These are phyloP conservation scores for Dipus sagitta DNA, from an alignment of 2,797 vertebrate genomes.

Conservation along the genomic window DNA sequence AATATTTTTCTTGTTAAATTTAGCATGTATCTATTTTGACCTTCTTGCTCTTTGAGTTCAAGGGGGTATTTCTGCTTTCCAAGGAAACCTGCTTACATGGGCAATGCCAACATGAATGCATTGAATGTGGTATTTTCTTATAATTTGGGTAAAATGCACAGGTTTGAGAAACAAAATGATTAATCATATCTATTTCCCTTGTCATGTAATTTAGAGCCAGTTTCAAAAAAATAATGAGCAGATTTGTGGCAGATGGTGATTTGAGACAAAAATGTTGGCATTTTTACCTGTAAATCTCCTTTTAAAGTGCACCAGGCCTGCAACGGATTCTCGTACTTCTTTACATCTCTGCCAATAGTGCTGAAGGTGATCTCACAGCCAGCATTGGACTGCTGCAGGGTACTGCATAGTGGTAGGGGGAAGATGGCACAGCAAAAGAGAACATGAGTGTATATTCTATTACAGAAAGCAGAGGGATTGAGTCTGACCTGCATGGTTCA, in stretches of 20 bases:
- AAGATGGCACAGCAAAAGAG: not conserved
- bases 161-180: slow-evolving; percentile 56
- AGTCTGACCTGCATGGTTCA: not conserved
- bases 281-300: not conserved
- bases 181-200: slow-evolving; percentile 30
- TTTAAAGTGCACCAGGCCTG: not conserved
- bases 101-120: not conserved
- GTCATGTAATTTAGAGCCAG: slow-evolving; percentile 11
- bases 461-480: not conserved
- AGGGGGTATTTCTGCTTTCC: slow-evolving; percentile 24
- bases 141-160: slow-evolving; percentile 18
- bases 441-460: not conserved
- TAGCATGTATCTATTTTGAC: not conserved
- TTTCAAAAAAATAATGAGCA: slow-evolving; percentile 63
- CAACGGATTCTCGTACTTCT: not conserved
- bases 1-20: slow-evolving; percentile 16
- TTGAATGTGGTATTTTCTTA: not conserved
- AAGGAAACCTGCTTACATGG: not conserved
- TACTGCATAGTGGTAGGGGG: fast-evolving
- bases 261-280: slow-evolving; percentile 29
- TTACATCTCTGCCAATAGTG: not conserved
- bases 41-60: not conserved
- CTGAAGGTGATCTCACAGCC: not conserved
- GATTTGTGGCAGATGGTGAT: slow-evolving; percentile 41
- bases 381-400: fast-evolving